Base-by-base conservation (phyloP, 2,797 vertebrate genomes). In the Ispidina lecontei region DNA sequence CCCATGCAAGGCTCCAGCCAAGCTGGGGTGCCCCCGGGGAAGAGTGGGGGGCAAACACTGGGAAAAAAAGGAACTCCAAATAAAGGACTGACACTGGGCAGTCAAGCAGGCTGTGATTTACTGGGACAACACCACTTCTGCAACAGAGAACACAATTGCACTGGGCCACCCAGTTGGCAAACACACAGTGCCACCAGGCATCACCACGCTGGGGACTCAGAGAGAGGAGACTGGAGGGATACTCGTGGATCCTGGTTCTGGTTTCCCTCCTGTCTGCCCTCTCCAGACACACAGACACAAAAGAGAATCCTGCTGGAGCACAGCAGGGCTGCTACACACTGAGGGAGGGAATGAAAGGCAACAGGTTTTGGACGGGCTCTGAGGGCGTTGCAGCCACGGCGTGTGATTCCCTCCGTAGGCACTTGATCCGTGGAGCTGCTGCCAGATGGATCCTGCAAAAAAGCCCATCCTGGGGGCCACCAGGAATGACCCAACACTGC, bases 361-460 rank as follows among this genome's bases (percentile, higher is more conserved):
- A 79, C 0, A 2, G n/a, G 23, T 31, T 67, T 78, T 0, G 3
- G 44, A 31, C 10, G 15, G 76, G 78, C 75, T 65, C 83, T 83
- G 22, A 0, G 12, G 91, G 91, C 74, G 26, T 4, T 0, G 6
- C 71, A 58, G 91, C 91, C 79, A 76, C 8, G 51, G 51, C 51
- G 51, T 52, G 15, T 29, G 44, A 49, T 20, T 76, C 74, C 44
- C 23, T 62, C 75, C 7, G 0, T 39, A 97, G 97, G 97, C 97
- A 97, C 97, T 98, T 97, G 91, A 74, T 95, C 87, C 15, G 2
- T 7, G n/a, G 73, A 84, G 79, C 92, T 80, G 93, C 80, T 10
- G 35, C 87, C 10, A 0, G 88, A 79, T 10, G 44, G 72, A 58
- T 69, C 73, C 55, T 58, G 18, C 43, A 26, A 37, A 33, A 58